Base-by-base conservation (phyloP, 2,888 invertebrate genomes). In the Thecophora atra region DNA sequence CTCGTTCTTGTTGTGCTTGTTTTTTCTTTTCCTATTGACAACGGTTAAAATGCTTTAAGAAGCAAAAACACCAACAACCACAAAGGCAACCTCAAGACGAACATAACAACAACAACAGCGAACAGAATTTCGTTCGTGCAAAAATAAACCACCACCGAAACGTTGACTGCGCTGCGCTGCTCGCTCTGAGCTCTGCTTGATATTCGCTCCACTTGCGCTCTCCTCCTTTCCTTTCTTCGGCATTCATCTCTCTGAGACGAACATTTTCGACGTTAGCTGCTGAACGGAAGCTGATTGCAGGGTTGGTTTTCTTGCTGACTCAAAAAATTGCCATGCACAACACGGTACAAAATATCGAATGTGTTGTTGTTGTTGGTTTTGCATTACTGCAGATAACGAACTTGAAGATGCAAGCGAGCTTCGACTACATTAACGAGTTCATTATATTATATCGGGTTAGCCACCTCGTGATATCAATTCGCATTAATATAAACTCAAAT, bases 11-110 rank as follows among this genome's bases (percentile, higher is more conserved):
- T n/a, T n/a, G n/a, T n/a, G n/a, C n/a, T n/a, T n/a, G n/a, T 11
- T 15, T 47, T 3, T 19, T 44, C 24, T 17, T 65, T 4, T 56
- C 37, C 71, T 75, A 65, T 70, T 71, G 26, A 52, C 70, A 62
- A 21, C 65, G 51, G 51, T 54, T 26, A 71, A 44, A 37, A 26
- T 58, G 58, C 37, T 24, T 28, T n/a, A 66, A 26, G 54, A 37
- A 65, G 17, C 30, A 65, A 47, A 44, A 63, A 64, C 37, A 66
- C 37, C 47, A 21, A 44, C 51, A 54, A 51, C 66, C 65, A 66
- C 67, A 30, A 69, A 58, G 64, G 60, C 26, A 67, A 26, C 8
- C 2, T 15, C 58, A 58, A n/a, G 21, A 24, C 21, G 56, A n/a
- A 13, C 6, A 24, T 24, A 11, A 56, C 56, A 11, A 56, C 56